A percentile compares a stretch with the other conserved stretches of the same genome.
These are phyloP conservation scores for Dione vanillae DNA, from an alignment of 2,888 invertebrate genomes.

Conservation along the genomic window DNA sequence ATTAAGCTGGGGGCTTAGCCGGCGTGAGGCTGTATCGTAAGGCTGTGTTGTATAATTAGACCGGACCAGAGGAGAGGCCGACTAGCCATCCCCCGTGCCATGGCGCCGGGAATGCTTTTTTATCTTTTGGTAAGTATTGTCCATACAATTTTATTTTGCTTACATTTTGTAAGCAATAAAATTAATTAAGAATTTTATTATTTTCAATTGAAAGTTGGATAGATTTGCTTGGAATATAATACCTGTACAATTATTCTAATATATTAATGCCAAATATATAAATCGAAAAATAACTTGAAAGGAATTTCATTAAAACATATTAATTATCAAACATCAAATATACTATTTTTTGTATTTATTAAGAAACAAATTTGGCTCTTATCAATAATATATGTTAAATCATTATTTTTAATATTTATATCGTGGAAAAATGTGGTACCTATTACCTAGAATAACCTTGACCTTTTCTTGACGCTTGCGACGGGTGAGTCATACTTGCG, in stretches of 20 bases:
- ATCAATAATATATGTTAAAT: background rate
- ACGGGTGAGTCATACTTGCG: slow-evolving; percentile 38
- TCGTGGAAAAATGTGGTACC: slow-evolving; percentile 33
- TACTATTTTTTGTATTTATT: background rate
- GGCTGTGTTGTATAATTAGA: slow-evolving; percentile 59
- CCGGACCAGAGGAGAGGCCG: slow-evolving; percentile 59
- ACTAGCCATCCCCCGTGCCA: slow-evolving; percentile 72
- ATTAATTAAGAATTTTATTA: no score
- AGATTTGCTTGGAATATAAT: no score
- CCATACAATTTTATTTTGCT: background rate
- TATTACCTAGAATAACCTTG: slow-evolving; percentile 44
- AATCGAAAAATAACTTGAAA: background rate
- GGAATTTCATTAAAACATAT: background rate
- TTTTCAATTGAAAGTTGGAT: no score
- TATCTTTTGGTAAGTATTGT: slow-evolving; percentile 72
- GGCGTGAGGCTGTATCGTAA: slow-evolving; percentile 55
- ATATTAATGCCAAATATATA: background rate
- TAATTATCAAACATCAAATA: background rate
- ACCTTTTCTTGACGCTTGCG: slow-evolving; percentile 40
- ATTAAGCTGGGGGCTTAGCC: slow-evolving; percentile 65
- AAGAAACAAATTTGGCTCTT: background rate
- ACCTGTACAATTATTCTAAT: no score
- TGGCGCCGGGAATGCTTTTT: slow-evolving; percentile 74
- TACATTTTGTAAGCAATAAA: no score
- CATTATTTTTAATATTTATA: slow-evolving; percentile 2